Evolutionary conservation across 2,797 vertebrate species (phyloP).

Genomic region (Babyrousa celebensis): DNA sequence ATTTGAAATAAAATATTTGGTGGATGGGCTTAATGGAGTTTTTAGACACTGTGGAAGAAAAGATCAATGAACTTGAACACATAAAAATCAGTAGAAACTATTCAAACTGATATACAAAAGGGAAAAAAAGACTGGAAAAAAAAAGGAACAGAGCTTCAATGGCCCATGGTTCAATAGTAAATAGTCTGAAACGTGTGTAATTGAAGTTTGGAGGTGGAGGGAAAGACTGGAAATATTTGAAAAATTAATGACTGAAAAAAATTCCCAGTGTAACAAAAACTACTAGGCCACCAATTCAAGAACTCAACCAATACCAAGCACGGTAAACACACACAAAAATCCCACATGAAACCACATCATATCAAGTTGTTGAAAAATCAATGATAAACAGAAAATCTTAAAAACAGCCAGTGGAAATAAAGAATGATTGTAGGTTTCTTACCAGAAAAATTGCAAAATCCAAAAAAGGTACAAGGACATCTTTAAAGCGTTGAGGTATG

Average conservation of each 20-base stretch:
- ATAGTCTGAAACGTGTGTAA: not conserved
- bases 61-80: not conserved
- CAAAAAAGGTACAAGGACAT: not conserved
- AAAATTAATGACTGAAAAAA: not conserved
- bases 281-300: not conserved
- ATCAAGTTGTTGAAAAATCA: conserved; percentile 18
- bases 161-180: not conserved
- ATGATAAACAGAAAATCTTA: conserved; percentile 12
- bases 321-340: not conserved
- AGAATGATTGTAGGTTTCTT: not conserved
- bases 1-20: conserved; percentile 10
- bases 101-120: not conserved
- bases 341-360: not conserved
- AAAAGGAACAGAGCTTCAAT: not conserved
- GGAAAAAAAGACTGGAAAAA: not conserved
- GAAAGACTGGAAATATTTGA: not conserved
- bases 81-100: conserved; percentile 21
- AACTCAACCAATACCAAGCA: not conserved
- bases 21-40: not conserved
- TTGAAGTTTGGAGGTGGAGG: not conserved
- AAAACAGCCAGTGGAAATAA: conserved; percentile 7
- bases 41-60: conserved; percentile 28
- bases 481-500: not conserved
- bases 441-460: not conserved
- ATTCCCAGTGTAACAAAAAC: conserved; percentile 10